Evolutionary conservation across 2,888 invertebrate genomes (phyloP), one percentile per base, ranked within the genome.

Genomic region (Dioctria linearis): DNA sequence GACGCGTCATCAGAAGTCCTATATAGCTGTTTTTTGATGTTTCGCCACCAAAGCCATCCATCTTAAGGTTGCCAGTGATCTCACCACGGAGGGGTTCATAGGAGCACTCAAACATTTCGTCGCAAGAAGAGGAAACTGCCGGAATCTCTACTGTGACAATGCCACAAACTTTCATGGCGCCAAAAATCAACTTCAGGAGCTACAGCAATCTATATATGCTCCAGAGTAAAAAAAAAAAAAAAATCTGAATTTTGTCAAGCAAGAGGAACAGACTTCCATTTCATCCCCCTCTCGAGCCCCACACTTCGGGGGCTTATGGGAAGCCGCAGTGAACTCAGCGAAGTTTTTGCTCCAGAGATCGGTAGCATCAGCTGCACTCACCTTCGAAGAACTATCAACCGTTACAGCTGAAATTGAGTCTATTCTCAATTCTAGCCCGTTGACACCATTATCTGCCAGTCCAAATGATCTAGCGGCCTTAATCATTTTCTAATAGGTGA

Each of bases 1-100:
- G n/a, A n/a, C n/a, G n/a, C n/a, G n/a, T n/a, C n/a, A n/a, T n/a
- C n/a, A n/a, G 13, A 82, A 83, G 51, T 46, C 61, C 6, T 83
- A 82, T 57, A 79, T 81, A 11, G 80, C 82, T 1, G 71, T 82
- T 46, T 83, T 83, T 57, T 69, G 79, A 51, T 83, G 80, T 51
- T 63, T 83, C 42, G 66, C 79, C n/a, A 82, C 80, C 37, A 82
- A 82, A 66, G 82, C 82, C 4, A 61, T 81, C 9, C 82, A 83
- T 69, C 43, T 82, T 11, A 82, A 82, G 57, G 13, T 79, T 13
- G 79, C 79, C 46, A 78, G 69, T 5, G 39, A 65, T 40, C 5
- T 65, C 2, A 65, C 42, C 5, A 25, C 37, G 2, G n/a, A 46
- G 5, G 80, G 40, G 3, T 80, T 80, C 42, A 6, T 80, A 2